Base-by-base conservation (phyloP, 2,113 vertebrate species). In the Megaceryle maxima region DNA sequence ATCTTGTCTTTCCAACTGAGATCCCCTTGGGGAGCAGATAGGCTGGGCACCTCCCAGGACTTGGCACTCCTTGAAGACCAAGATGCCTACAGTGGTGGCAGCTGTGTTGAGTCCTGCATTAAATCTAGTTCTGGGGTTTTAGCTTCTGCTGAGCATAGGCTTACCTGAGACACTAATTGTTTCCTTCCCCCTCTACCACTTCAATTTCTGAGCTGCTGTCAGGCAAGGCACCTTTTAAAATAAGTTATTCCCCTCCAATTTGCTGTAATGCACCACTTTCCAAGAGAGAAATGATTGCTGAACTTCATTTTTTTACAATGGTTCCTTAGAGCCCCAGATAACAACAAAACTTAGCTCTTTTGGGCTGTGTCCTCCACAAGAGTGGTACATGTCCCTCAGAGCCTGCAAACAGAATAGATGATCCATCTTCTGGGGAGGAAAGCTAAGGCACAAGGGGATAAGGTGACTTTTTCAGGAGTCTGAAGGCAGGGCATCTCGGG, bases 381-480 rank as follows among this genome's bases (percentile, higher is more conserved):
- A 0, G n/a, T 1, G 17, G 25, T 19, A 11, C 1, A 2, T 37
- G 33, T 55, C 59, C 37, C 2, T 5, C 3, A 4, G 41, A 66
- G 7, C 41, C 3, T 8, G 53, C 20, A 9, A 3, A 37, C 1
- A 1, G 64, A 35, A 24, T 1, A 41, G 51, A 25, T 6, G 21
- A 53, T 51, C 81, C 53, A 3, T 29, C 43, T 75, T 11, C 57
- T 43, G 41, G 29, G 68, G 14, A 51, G 55, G n/a, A 28, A 41
- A 78, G 62, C 39, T 39, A 8, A n/a, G 62, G 64, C 29, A 39
- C 4, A 3, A 39, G 13, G 67, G 56, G 37, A 18, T 26, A 11
- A 46, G 46, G 41, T 33, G 59, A 29, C 74, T 84, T 78, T 56
- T 74, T 21, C 43, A 22, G 46, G 51, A 78, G 60, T 14, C 21